These are phyloP conservation scores for Salvelinus fontinalis DNA, from an alignment of 2,113 vertebrate genomes.

Conservation along the genomic window DNA sequence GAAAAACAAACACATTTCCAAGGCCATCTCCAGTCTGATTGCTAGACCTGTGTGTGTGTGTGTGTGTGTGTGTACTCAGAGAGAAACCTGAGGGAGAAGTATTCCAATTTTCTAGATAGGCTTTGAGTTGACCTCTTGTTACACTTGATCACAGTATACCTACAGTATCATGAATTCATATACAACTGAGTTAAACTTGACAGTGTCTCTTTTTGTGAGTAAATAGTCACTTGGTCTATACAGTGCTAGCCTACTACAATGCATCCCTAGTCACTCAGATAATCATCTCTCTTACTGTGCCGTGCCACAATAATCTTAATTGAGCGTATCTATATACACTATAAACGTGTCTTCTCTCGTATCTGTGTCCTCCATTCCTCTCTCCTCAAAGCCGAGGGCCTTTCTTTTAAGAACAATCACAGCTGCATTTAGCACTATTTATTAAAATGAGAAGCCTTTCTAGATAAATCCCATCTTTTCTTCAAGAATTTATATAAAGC, in stretches of 20 bases:
- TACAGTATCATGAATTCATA: too few species aligned
- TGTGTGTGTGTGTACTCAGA: neutral
- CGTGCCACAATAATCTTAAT: neutral
- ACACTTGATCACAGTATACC: too few species aligned
- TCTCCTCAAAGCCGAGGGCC: neutral
- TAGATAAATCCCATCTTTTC: constrained; percentile 30
- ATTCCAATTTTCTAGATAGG: too few species aligned
- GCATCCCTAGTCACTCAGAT: too few species aligned
- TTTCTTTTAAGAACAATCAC: constrained; percentile 26
- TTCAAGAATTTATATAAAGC: constrained; percentile 22
- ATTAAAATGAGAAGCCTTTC: constrained; percentile 12
- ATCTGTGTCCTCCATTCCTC: neutral
- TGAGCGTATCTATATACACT: constrained; percentile 4
- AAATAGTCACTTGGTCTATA: too few species aligned
- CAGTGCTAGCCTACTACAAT: too few species aligned
- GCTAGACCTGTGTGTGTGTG: constrained; percentile 3
- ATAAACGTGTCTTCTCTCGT: neutral
- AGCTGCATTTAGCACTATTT: constrained; percentile 19
- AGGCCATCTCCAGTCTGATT: constrained; percentile 12
- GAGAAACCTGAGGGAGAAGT: neutral
- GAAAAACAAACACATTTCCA: constrained; percentile 26
- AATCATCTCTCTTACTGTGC: too few species aligned
- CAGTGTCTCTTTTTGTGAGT: too few species aligned
- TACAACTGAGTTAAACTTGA: too few species aligned
- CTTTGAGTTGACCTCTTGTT: too few species aligned